Base-by-base conservation (phyloP, 1,140 invertebrate species). In the Elymnias hypermnestra region DNA sequence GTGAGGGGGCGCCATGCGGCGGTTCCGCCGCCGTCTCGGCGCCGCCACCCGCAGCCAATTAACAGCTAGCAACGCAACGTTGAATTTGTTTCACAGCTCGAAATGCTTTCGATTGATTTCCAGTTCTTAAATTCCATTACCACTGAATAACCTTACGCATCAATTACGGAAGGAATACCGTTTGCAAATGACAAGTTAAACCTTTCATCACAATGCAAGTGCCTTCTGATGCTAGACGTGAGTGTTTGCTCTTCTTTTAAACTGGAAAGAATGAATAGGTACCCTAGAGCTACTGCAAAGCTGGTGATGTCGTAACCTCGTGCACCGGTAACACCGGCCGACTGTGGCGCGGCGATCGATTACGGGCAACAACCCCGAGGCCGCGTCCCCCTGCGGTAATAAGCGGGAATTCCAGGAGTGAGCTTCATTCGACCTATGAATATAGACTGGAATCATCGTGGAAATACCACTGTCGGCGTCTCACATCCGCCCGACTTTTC, bases 41-140 rank as follows among this genome's bases (percentile, higher is more conserved):
- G 82, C 79, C 83, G 70, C 76, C 77, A 72, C 76, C 77, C 79
- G 77, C 77, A 81, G 72, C 76, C 81, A 84, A 84, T 84, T 84
- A 84, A 83, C 76, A 78, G 72, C 65, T 69, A 60, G 72, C 77
- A 81, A 77, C 63, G 67, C 72, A 69, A 79, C 68, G 70, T 63
- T 79, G 74, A 81, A 77, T 83, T 84, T 83, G 84, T 84, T 83
- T 75, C 77, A 59, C 65, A 67, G 72, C 67, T 83, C 52, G 57
- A 75, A 76, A 81, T 75, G 67, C 82, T 85, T 83, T 75, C 73
- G 76, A 85, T 79, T 82, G 74, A 79, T 82, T 79, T 82, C 64
- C 64, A 60, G 54, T 57, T 50, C 52, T 56, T 57, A 38, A 56
- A 60, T 53, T 33, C 50, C 26, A 37, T 51, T 37, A 59, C 25